These are phyloP conservation scores for Rotaria sp. DNA, from an alignment of 2,888 invertebrate species.

Conservation along the genomic window DNA sequence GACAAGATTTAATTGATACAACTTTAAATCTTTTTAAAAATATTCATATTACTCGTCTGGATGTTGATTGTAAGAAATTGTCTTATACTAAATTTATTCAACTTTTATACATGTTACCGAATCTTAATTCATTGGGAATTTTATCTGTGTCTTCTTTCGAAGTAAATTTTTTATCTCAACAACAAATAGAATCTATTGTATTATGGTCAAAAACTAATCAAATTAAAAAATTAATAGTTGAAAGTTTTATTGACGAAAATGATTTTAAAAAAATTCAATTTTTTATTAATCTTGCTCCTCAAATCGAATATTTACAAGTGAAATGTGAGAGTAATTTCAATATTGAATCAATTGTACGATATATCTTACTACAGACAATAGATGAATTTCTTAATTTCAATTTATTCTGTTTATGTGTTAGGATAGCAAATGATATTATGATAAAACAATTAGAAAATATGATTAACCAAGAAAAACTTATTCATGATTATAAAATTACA, in stretches of 20 bases:
- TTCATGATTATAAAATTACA: neutral
- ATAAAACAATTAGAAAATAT: neutral
- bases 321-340: neutral
- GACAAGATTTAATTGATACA: neutral
- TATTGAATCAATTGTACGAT: neutral
- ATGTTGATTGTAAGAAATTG: neutral
- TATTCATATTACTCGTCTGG: neutral
- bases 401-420: neutral
- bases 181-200: neutral
- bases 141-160: neutral
- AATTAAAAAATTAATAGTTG: neutral
- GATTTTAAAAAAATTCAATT: neutral
- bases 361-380: neutral
- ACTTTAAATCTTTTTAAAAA: neutral
- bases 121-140: neutral
- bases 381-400: neutral
- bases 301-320: neutral
- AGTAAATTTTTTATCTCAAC: neutral
- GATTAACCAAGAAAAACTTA: too few relatives aligned
- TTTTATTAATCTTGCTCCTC: neutral
- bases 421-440: neutral
- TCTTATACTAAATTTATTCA: neutral
- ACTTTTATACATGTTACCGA: neutral
- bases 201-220: neutral
- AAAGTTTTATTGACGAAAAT: neutral